Conservation (phyloP, 2,888 invertebrate genomes). For the Cheilosia pagana region DNA sequence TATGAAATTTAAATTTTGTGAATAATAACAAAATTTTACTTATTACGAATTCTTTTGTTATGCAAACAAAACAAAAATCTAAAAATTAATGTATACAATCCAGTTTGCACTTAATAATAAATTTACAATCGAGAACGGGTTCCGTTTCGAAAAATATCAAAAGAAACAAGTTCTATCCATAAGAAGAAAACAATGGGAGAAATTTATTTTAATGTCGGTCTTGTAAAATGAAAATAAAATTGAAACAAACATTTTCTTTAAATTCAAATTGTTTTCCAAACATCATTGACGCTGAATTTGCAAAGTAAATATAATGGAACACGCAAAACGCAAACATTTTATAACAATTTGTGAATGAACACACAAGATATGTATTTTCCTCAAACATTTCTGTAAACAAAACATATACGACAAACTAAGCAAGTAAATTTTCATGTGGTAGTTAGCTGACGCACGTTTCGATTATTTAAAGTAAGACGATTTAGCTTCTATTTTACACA, state of each 20-base stretch:
- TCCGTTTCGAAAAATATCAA: not conserved
- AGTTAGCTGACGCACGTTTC: not conserved
- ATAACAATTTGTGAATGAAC: not conserved
- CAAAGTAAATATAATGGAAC: not conserved
- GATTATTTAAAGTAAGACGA: constrained; percentile 3
- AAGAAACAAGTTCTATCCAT: not conserved
- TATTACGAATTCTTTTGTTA: constrained; percentile 13
- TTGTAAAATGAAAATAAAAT: not conserved
- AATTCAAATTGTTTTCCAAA: not conserved
- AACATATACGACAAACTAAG: not conserved
- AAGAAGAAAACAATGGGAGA: not conserved
- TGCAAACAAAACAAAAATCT: not conserved
- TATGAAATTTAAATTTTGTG: not conserved
- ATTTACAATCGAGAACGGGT: not conserved
- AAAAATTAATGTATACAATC: not conserved
- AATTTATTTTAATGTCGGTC: not conserved
- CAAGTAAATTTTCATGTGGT: not conserved
- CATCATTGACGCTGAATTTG: not conserved
- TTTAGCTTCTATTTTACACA: constrained; percentile 33
- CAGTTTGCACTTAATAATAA: constrained; percentile 3
- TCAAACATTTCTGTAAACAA: not conserved
- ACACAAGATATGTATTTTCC: not conserved
- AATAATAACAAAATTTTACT: not conserved
- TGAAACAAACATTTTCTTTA: not conserved
- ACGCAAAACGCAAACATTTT: not conserved